Conservation (phyloP, 2,113 vertebrate species). For the Corythornis madagascariensis region DNA sequence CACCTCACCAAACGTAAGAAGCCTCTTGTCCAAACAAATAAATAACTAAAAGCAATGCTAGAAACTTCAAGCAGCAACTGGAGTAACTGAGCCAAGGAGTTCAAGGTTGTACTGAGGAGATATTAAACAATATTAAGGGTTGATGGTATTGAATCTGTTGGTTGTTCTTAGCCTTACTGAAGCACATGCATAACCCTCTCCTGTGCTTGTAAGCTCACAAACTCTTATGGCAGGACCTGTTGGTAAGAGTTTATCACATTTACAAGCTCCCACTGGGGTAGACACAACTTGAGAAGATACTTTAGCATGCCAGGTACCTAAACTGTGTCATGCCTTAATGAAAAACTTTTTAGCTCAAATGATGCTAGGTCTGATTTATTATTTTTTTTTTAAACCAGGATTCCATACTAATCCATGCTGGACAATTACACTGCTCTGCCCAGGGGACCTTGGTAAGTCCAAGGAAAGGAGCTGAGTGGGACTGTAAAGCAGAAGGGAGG, state of each 20-base stretch:
- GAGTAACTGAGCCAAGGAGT: background rate
- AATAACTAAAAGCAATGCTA: background rate
- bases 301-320: background rate
- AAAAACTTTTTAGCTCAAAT: background rate
- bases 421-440: background rate
- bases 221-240: background rate
- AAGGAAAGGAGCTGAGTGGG: background rate
- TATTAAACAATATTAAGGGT: background rate
- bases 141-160: background rate
- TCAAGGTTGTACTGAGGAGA: background rate
- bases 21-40: background rate
- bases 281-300: background rate
- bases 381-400: background rate
- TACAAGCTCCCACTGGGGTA: background rate
- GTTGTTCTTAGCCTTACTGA: background rate
- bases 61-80: background rate
- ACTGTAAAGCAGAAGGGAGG: background rate
- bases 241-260: background rate
- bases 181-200: background rate
- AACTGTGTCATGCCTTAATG: background rate
- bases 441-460: background rate
- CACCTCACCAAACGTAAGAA: background rate
- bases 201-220: background rate
- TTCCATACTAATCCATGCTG: background rate
- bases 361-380: background rate